Percentiles rank a stretch among this genome's conserved stretches.
phyloP scores from a whole-genome alignment of 2,888 invertebrate genomes.

The Hymenopus coronatus region DNA sequence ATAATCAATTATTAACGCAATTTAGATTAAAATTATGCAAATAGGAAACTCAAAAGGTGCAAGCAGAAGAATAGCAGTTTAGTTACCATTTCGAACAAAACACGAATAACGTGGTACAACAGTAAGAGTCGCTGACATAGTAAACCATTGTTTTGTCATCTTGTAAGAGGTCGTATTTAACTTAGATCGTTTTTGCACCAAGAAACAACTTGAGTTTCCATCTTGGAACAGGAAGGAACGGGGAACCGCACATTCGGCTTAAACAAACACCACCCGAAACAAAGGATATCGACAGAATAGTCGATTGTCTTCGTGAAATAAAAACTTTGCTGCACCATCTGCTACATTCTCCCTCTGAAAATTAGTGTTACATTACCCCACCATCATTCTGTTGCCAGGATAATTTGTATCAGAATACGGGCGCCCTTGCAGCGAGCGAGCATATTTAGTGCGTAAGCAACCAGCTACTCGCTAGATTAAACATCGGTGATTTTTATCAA shows the following conservation, averaged over 20 bases:
- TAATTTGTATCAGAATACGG: background rate
- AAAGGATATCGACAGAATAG: background rate
- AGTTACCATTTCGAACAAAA: too few relatives aligned
- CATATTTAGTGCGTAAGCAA: too few relatives aligned
- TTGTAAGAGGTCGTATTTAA: background rate
- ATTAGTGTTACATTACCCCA: background rate
- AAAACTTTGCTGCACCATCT: background rate
- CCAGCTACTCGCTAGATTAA: too few relatives aligned
- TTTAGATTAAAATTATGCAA: too few relatives aligned
- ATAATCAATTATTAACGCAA: too few relatives aligned
- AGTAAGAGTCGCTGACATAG: too few relatives aligned
- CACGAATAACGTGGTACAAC: too few relatives aligned
- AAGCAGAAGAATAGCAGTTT: too few relatives aligned
- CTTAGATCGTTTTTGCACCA: background rate
- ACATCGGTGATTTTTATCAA: too few relatives aligned
- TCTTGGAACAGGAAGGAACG: background rate
- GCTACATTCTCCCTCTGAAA: background rate
- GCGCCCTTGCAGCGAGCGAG: background rate
- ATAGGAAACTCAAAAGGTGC: too few relatives aligned
- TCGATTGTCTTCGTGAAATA: background rate
- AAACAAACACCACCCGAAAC: background rate
- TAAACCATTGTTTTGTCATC: too few relatives aligned
- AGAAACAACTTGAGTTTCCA: background rate
- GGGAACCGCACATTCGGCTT: background rate
- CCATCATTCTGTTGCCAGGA: background rate